Percentiles rank a stretch among this genome's conserved stretches.
These are phyloP conservation scores for Lasioglossum marginatum DNA, from an alignment of 2,888 invertebrate species.

Conservation along the genomic window DNA sequence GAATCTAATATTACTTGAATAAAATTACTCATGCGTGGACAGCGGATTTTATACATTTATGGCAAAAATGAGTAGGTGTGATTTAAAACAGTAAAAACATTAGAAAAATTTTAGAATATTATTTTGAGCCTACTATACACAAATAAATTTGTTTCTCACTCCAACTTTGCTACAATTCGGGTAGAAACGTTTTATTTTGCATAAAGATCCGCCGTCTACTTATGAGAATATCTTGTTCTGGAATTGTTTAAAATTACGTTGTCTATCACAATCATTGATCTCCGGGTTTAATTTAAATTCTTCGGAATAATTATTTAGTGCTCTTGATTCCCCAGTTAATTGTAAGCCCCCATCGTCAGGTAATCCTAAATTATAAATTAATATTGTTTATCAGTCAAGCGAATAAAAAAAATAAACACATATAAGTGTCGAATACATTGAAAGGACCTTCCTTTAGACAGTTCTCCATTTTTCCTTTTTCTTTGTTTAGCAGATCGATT, in stretches of 20 bases:
- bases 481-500: slow-evolving; percentile 40
- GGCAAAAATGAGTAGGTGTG: no score
- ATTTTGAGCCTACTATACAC: no score
- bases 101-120: no score
- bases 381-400: background rate
- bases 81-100: no score
- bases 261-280: background rate
- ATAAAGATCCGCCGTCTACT: no score
- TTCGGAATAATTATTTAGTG: background rate
- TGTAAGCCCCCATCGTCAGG: background rate
- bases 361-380: background rate
- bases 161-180: no score
- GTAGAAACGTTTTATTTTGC: no score
- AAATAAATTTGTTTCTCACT: no score
- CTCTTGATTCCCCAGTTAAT: background rate
- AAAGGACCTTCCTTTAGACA: slow-evolving; percentile 25
- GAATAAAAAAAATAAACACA: background rate
- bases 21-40: background rate
- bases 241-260: slow-evolving; percentile 3
- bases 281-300: background rate
- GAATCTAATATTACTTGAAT: background rate
- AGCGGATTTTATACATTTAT: no score
- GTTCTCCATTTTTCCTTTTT: background rate
- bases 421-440: background rate
- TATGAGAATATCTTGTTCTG: background rate